Evolutionary conservation across 2,888 invertebrate genomes (phyloP), one percentile per base, ranked within the genome.

Genomic region (Perizoma affinitatum): DNA sequence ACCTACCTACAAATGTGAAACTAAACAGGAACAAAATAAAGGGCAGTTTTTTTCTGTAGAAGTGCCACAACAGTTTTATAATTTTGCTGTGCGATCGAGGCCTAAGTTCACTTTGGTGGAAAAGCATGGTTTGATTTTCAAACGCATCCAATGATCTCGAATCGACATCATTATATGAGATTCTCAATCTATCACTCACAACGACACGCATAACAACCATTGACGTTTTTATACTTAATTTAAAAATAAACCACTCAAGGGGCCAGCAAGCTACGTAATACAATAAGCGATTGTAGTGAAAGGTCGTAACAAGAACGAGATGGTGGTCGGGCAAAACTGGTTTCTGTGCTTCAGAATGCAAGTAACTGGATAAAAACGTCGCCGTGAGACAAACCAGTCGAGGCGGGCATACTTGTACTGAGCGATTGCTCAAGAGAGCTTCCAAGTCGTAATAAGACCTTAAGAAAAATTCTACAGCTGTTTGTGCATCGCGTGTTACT

Each of bases 331-430:
- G 79, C 80, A 71, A 82, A 90, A 91, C 90, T 86, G 90, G 90
- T 91, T 91, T 80, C 87, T 83, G 82, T 82, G 85, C 87, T 82
- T 87, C 88, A 90, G 90, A 90, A 90, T 90, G 88, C 85, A 88
- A 88, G 90, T 88, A 86, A 88, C 87, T 88, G 90, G 89, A 90
- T 86, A 89, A 90, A 90, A 90, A 90, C 89, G 87, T 82, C 79
- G 82, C 78, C 80, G 80, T 79, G 83, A 87, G 84, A 86, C 82
- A 86, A 89, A 90, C 90, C 90, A 89, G 90, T 89, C 85, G 73
- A 73, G 75, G 72, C 77, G 73, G 70, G 71, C 72, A 68, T 68
- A 62, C 67, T 63, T 65, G 65, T 70, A 67, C 71, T 66, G 73
- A 73, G 71, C 67, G 75, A 76, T 75, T 74, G 70, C 75, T 72